phyloP scores from a whole-genome alignment of 53 echinoderm and acorn worm genomes.

The Patiria pectinifera region DNA sequence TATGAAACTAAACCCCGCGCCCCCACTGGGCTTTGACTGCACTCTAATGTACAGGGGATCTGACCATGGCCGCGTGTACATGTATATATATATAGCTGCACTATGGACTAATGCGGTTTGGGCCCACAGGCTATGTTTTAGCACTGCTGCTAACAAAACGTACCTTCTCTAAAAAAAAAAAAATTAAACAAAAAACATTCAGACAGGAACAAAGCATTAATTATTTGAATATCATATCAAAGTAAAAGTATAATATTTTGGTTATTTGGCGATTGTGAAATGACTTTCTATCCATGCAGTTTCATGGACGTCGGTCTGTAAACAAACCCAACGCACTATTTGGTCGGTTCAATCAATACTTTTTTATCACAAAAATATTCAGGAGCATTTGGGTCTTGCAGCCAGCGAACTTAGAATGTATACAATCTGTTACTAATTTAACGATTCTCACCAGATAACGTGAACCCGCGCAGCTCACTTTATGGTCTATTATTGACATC shows the following conservation, averaged over 20 bases:
- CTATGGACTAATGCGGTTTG: neutral
- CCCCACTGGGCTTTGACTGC: constrained; percentile 46
- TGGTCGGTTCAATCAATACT: too few species aligned
- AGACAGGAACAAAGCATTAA: neutral
- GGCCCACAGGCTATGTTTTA: neutral
- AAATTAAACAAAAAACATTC: neutral
- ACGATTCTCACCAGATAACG: neutral
- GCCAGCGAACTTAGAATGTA: neutral
- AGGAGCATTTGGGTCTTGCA: neutral
- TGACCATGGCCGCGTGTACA: constrained; percentile 13
- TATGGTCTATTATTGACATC: neutral
- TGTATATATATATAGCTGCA: neutral
- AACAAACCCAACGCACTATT: too few species aligned
- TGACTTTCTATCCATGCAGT: too few species aligned
- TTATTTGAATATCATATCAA: neutral
- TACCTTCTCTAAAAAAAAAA: neutral
- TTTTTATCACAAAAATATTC: neutral
- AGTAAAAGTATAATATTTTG: too few species aligned
- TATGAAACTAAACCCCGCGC: constrained; percentile 24
- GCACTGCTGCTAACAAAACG: neutral
- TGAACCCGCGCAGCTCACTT: neutral
- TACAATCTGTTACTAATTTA: neutral
- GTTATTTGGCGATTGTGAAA: too few species aligned
- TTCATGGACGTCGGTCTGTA: too few species aligned
- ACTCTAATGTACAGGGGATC: constrained; percentile 31